Percentiles rank a stretch among this genome's conserved stretches.
phyloP scores from a whole-genome alignment of 2,888 invertebrate genomes.

The Plemyria rubiginata region DNA sequence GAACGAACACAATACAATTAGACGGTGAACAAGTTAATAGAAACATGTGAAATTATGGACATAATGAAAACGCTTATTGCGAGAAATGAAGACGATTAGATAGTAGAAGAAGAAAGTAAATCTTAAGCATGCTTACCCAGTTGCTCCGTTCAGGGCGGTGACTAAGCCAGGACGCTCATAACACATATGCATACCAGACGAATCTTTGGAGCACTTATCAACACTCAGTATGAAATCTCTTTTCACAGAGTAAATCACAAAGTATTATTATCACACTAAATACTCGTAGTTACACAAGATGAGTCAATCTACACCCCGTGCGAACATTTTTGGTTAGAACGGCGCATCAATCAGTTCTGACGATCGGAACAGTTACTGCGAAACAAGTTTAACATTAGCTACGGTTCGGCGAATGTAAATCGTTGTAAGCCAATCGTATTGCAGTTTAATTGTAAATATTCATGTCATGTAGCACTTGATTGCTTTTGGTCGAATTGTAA shows the following conservation, averaged over 20 bases:
- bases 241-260: slow-evolving; percentile 42
- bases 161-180: slow-evolving; percentile 80
- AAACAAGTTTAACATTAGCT: slow-evolving; percentile 59
- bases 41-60: slow-evolving; percentile 11
- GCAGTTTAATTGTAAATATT: slow-evolving; percentile 43
- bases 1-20: slow-evolving; percentile 19
- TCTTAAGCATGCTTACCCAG: slow-evolving; percentile 65
- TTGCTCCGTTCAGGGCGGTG: slow-evolving; percentile 77
- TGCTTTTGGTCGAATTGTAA: slow-evolving; percentile 46
- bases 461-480: slow-evolving; percentile 56
- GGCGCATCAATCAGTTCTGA: slow-evolving; percentile 50
- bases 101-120: slow-evolving; percentile 13
- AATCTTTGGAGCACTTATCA: slow-evolving; percentile 59
- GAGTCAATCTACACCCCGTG: slow-evolving; percentile 74
- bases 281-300: slow-evolving; percentile 43
- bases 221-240: slow-evolving; percentile 49
- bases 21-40: slow-evolving; percentile 11
- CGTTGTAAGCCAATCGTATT: slow-evolving; percentile 38
- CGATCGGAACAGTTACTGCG: slow-evolving; percentile 48
- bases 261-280: slow-evolving; percentile 46
- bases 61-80: neutral
- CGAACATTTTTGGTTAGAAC: slow-evolving; percentile 71
- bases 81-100: neutral
- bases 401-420: slow-evolving; percentile 48
- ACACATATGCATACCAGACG: slow-evolving; percentile 82